Evolutionary conservation across 2,797 vertebrate species (phyloP).

Genomic region (Masticophis lateralis): DNA sequence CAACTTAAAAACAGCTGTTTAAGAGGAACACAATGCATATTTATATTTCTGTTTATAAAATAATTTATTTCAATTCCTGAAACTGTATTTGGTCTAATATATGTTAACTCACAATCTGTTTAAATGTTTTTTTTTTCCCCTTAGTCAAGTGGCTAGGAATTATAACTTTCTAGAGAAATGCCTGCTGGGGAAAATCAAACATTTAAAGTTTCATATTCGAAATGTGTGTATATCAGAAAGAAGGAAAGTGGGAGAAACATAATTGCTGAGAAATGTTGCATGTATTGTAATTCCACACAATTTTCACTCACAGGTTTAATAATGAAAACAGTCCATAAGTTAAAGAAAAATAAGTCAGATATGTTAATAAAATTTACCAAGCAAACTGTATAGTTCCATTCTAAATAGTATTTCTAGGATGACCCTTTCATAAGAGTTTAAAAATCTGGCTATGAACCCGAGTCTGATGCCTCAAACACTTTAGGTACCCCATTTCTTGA

Average conservation of each 20-base stretch:
- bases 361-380: background rate
- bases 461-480: background rate
- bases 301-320: background rate
- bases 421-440: background rate
- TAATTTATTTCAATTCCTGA: slow-evolving; percentile 33
- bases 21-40: background rate
- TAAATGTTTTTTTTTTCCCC: slow-evolving; percentile 37
- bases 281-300: slow-evolving; percentile 1
- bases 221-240: slow-evolving; percentile 2
- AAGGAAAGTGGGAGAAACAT: background rate
- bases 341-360: background rate
- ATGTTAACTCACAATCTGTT: slow-evolving; percentile 41
- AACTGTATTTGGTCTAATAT: slow-evolving; percentile 22
- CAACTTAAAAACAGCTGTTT: background rate
- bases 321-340: background rate
- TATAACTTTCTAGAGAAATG: slow-evolving; percentile 16
- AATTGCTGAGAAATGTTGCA: background rate
- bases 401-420: background rate
- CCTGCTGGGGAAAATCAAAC: background rate
- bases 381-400: background rate
- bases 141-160: slow-evolving; percentile 35
- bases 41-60: slow-evolving; percentile 22
- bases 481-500: background rate
- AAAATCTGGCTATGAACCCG: background rate
- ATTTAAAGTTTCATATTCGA: slow-evolving; percentile 33